These are phyloP conservation scores for Chironomus tepperi DNA, from an alignment of 1,140 invertebrate species.

Conservation along the genomic window DNA sequence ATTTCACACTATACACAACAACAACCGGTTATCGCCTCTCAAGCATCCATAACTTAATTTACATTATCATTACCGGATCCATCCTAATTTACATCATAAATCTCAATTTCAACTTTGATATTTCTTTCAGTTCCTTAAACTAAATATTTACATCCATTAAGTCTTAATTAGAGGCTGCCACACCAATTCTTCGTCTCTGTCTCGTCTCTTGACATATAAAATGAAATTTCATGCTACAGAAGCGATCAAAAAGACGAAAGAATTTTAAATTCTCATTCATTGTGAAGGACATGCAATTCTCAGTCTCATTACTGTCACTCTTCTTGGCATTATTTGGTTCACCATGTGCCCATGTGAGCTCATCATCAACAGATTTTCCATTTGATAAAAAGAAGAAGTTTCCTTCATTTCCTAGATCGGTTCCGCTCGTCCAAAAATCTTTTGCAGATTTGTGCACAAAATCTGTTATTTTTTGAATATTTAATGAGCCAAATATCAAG, in stretches of 20 bases:
- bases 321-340: neutral
- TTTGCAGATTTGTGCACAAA: neutral
- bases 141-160: neutral
- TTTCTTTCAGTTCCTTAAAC: neutral
- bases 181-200: neutral
- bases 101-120: neutral
- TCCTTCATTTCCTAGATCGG: neutral
- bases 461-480: neutral
- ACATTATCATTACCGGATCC: no score
- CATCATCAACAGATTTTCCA: neutral
- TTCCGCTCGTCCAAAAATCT: neutral
- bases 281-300: slow-evolving; percentile 11
- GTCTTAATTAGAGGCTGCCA: neutral
- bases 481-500: neutral
- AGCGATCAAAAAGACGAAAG: neutral
- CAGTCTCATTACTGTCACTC: neutral
- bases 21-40: no score
- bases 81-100: neutral
- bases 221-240: neutral
- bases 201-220: neutral
- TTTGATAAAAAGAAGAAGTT: slow-evolving; percentile 13
- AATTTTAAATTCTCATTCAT: slow-evolving; percentile 2
- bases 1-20: no score
- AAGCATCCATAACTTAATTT: no score
- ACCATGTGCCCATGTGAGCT: neutral